Evolutionary conservation across 2,888 invertebrate species (phyloP).

Genomic region (Torymus tubicola): DNA sequence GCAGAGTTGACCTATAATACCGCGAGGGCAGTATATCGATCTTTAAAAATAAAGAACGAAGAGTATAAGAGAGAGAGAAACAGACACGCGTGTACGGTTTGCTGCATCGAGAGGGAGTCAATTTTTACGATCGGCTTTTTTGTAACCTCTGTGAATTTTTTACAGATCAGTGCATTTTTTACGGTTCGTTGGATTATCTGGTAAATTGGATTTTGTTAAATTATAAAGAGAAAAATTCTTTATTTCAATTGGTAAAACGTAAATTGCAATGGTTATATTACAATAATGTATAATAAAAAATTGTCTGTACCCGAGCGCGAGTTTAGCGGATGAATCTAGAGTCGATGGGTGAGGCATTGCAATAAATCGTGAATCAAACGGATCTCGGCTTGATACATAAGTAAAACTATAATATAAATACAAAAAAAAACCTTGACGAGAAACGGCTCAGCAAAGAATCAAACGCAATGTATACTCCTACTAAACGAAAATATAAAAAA

Average conservation of each 20-base stretch:
- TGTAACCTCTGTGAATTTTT: no score
- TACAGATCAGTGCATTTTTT: no score
- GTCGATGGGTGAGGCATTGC: slow-evolving; percentile 62
- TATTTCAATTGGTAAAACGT: no score
- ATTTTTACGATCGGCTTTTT: slow-evolving; percentile 21
- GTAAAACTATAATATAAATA: slow-evolving; percentile 22
- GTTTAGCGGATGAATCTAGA: slow-evolving; percentile 11
- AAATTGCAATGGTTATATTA: no score
- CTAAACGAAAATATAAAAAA: slow-evolving; percentile 54
- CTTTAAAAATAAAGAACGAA: slow-evolving; percentile 46
- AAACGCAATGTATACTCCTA: slow-evolving; percentile 68
- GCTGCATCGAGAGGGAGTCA: neutral
- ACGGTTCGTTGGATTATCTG: no score
- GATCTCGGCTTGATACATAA: slow-evolving; percentile 67
- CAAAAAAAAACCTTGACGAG: slow-evolving; percentile 41
- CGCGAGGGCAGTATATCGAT: slow-evolving; percentile 47
- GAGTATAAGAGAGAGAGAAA: no score
- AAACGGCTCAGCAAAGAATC: slow-evolving; percentile 70
- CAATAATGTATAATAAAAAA: no score
- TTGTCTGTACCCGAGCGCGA: neutral
- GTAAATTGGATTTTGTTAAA: no score
- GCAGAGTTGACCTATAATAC: slow-evolving; percentile 39
- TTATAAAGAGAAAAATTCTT: no score
- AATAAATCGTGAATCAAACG: slow-evolving; percentile 73
- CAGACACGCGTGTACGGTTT: neutral